These are phyloP conservation scores for Folsomia manolachei DNA, from an alignment of 2,888 invertebrate genomes.

Conservation along the genomic window DNA sequence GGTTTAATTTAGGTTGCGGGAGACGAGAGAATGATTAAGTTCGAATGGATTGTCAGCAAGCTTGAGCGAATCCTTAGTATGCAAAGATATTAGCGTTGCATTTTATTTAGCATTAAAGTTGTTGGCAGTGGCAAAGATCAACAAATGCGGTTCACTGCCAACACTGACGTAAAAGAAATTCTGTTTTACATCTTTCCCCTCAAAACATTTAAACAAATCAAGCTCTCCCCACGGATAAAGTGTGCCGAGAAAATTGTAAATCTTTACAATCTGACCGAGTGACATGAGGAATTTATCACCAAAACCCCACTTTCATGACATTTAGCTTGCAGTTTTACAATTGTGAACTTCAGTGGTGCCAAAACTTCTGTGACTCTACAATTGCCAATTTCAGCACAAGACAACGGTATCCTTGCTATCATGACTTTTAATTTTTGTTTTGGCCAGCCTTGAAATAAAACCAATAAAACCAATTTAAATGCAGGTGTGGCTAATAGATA, in stretches of 20 bases:
- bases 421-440: no score
- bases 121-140: background rate
- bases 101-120: no score
- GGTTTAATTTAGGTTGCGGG: no score
- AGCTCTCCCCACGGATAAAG: no score
- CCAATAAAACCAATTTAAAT: background rate
- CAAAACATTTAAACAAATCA: background rate
- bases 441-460: background rate
- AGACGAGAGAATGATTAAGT: no score
- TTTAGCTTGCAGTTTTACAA: background rate
- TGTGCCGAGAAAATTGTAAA: background rate
- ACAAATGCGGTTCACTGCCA: background rate
- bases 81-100: no score
- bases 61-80: no score
- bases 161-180: background rate
- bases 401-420: no score
- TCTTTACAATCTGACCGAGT: background rate
- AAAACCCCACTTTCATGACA: background rate
- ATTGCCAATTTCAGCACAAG: no score
- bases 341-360: background rate
- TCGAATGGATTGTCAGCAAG: no score
- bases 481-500: background rate
- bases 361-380: background rate
- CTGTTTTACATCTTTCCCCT: background rate
- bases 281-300: background rate